Conservation (phyloP, 1,140 invertebrate genomes). For the Probaryconus sp. region DNA sequence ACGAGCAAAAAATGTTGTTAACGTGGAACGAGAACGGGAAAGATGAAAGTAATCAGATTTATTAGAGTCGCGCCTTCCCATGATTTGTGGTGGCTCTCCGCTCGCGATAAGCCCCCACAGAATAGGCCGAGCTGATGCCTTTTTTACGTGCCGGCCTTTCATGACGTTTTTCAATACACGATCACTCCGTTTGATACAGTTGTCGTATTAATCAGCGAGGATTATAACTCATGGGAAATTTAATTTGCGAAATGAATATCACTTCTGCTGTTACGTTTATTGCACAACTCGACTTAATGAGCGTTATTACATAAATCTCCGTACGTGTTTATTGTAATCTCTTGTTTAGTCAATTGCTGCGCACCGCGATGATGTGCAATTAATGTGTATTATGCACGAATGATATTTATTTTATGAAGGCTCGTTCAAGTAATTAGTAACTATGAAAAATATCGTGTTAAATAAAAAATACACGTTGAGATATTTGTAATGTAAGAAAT, state of each 20-base stretch:
- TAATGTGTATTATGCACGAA: too few relatives aligned
- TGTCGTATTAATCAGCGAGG: conserved; percentile 5
- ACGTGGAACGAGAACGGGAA: conserved; percentile 52
- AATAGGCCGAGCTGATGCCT: conserved; percentile 8
- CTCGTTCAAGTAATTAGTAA: too few relatives aligned
- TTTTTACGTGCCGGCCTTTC: conserved; percentile 34
- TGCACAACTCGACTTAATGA: conserved; percentile 12
- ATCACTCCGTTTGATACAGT: conserved; percentile 30
- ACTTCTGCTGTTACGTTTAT: conserved; percentile 2
- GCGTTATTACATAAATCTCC: conserved; percentile 31
- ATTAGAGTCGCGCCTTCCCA: conserved; percentile 61
- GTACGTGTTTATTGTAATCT: conserved; percentile 18
- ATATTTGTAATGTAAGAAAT: too few relatives aligned
- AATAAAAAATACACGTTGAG: too few relatives aligned
- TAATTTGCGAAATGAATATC: conserved; percentile 21
- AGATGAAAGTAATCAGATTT: conserved; percentile 66
- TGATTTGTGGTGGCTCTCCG: conserved; percentile 51
- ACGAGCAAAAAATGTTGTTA: conserved; percentile 61
- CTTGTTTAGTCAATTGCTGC: too few relatives aligned
- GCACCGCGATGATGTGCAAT: too few relatives aligned
- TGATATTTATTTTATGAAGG: too few relatives aligned
- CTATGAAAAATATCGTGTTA: too few relatives aligned
- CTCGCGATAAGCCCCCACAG: conserved; percentile 31
- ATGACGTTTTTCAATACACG: conserved; percentile 47
- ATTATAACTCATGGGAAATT: conserved; percentile 23